Evolutionary conservation across 2,888 invertebrate genomes (phyloP), one percentile per base, ranked within the genome.

Genomic region (Cheilosia vernalis): DNA sequence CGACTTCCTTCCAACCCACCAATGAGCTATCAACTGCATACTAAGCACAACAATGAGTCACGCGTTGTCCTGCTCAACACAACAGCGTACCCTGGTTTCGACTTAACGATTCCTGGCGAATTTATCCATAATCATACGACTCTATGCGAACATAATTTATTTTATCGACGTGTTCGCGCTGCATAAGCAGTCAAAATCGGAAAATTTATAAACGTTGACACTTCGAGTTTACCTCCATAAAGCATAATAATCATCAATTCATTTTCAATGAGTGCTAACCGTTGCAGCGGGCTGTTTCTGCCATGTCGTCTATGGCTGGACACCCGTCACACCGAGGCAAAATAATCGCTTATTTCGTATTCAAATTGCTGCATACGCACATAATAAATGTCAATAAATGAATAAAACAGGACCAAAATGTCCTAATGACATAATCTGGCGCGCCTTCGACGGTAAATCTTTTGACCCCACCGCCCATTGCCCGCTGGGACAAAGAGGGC

Each of bases 281-380:
- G 17, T 7, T 27, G 37, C 51, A 56, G 9, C 33, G 13, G 2
- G n/a, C 19, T 19, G 30, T 17, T 24, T 60, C 30, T 24, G 37
- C 24, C 60, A 40, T 66, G 56, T 70, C 56, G 56, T 70, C 56
- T 63, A 40, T 24, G 49, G 37, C 60, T 33, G 27, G 24, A 47
- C 53, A 53, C 33, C 51, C 51, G 58, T 44, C 70, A 37, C 64
- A 72, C n/a, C n/a, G 13, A 37, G 15, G 2, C 53, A 63, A 84
- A 80, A 84, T 84, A 80, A 80, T 84, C 74, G 74, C 74, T 70
- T 74, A 84, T 84, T 84, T 74, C 64, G 69, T 84, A 84, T 84
- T 84, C 84, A 74, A 79, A 84, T 84, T 73, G 83, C 78, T 80
- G 66, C 84, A 70, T 70, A 74, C 74, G 70, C 56, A 63, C 74